Percentiles rank a stretch among this genome's conserved stretches.
These are phyloP conservation scores for Trichacis sp. DNA, from an alignment of 2,888 invertebrate species.

Conservation along the genomic window DNA sequence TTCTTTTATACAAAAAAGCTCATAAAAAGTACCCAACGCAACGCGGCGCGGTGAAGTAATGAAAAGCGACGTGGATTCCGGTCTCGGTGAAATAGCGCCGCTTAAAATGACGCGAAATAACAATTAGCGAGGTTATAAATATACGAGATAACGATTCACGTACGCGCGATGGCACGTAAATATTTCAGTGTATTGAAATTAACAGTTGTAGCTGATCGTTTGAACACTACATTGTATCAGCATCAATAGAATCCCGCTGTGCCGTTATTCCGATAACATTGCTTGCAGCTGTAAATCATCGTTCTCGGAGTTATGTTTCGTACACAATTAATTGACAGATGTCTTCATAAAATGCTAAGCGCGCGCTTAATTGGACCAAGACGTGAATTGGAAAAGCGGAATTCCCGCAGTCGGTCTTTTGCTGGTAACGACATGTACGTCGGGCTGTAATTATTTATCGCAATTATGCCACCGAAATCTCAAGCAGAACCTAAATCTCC, in stretches of 20 bases:
- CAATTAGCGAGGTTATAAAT: conserved; percentile 13
- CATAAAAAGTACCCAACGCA: too few species aligned
- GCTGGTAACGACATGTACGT: conserved; percentile 7
- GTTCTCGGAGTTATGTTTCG: background rate
- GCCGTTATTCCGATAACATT: background rate
- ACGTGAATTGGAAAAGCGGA: background rate
- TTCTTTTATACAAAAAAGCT: too few species aligned
- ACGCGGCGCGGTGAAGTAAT: conserved; percentile 10
- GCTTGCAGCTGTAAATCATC: background rate
- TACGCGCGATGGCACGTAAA: background rate
- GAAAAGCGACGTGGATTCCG: conserved; percentile 12
- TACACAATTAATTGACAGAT: background rate
- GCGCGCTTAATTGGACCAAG: background rate
- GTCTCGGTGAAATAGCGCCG: too few species aligned
- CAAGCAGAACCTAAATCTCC: conserved; percentile 48
- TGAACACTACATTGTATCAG: background rate
- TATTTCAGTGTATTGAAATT: background rate
- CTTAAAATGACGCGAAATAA: conserved; percentile 10
- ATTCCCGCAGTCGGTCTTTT: background rate
- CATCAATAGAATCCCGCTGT: background rate
- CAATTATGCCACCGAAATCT: conserved; percentile 38
- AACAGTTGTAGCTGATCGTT: background rate
- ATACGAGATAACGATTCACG: conserved; percentile 2
- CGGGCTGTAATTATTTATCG: conserved; percentile 18
- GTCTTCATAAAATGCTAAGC: background rate